Evolutionary conservation across 92 coral and sea anemone species (phyloP).

Genomic region (Porites divaricata): DNA sequence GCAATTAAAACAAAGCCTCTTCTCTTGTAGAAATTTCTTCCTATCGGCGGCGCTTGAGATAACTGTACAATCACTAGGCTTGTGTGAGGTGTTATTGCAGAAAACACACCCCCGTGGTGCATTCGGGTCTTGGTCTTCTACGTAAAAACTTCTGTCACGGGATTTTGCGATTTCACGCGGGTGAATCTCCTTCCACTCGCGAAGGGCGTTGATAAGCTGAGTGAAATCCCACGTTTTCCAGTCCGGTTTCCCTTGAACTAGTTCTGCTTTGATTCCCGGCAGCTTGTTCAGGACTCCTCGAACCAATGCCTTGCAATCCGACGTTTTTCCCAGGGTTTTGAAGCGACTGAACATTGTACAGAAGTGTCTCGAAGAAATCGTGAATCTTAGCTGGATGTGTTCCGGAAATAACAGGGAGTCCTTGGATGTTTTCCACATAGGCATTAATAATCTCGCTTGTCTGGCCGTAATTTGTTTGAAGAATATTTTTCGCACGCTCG

Average conservation of each 20-base stretch:
- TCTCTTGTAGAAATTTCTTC: conserved; percentile 28
- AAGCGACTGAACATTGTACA: too few relatives aligned
- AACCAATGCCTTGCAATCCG: conserved; percentile 58
- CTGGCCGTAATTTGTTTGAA: conserved; percentile 60
- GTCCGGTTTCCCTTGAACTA: conserved; percentile 46
- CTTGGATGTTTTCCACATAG: neutral
- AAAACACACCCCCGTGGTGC: conserved; percentile 45
- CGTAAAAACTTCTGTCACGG: conserved; percentile 28
- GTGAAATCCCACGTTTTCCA: conserved; percentile 70
- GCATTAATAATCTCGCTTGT: conserved; percentile 53
- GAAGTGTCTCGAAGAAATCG: too few relatives aligned
- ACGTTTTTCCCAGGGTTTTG: conserved; percentile 59
- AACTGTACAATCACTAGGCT: conserved; percentile 51
- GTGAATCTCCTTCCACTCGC: conserved; percentile 63
- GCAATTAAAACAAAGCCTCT: conserved; percentile 58
- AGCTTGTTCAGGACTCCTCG: conserved; percentile 60
- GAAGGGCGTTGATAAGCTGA: conserved; percentile 46
- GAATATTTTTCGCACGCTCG: conserved; percentile 3
- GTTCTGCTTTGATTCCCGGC: conserved; percentile 63
- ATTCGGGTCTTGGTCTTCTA: conserved; percentile 23
- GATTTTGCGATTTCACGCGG: conserved; percentile 8
- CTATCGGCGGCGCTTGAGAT: conserved; percentile 32
- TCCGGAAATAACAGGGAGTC: too few relatives aligned
- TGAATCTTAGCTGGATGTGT: too few relatives aligned
- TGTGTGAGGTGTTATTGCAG: conserved; percentile 51